These are phyloP conservation scores for Dryomyza anilis DNA, from an alignment of 2,888 invertebrate genomes.

Conservation along the genomic window DNA sequence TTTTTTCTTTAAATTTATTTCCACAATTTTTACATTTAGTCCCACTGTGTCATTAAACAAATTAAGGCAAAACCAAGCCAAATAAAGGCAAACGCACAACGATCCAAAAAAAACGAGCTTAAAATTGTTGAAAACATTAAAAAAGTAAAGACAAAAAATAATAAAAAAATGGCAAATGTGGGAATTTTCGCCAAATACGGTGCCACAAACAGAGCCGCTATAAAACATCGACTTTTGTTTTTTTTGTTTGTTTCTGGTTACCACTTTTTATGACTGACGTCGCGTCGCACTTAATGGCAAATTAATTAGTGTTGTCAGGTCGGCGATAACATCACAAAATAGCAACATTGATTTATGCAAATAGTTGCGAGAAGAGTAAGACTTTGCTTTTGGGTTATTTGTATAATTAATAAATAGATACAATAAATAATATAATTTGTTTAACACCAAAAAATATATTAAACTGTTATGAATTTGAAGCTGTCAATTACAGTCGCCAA, in stretches of 20 bases:
- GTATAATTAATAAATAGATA: too few species aligned
- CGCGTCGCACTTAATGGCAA: background rate
- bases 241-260: background rate
- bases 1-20: too few species aligned
- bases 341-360: background rate
- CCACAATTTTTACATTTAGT: too few species aligned
- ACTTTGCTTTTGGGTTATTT: too few species aligned
- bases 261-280: background rate
- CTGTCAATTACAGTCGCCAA: too few species aligned
- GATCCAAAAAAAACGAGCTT: background rate
- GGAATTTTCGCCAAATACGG: background rate
- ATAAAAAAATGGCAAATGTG: conserved; percentile 8
- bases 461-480: too few species aligned
- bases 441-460: too few species aligned
- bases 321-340: background rate
- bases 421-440: too few species aligned
- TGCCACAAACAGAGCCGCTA: background rate
- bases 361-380: background rate
- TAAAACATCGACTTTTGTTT: background rate
- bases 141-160: conserved; percentile 3
- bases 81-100: background rate
- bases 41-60: too few species aligned
- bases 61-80: background rate
- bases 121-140: background rate
- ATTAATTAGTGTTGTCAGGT: background rate